Base-by-base conservation (phyloP, 2,113 vertebrate species). In the Megalops atlanticus region DNA sequence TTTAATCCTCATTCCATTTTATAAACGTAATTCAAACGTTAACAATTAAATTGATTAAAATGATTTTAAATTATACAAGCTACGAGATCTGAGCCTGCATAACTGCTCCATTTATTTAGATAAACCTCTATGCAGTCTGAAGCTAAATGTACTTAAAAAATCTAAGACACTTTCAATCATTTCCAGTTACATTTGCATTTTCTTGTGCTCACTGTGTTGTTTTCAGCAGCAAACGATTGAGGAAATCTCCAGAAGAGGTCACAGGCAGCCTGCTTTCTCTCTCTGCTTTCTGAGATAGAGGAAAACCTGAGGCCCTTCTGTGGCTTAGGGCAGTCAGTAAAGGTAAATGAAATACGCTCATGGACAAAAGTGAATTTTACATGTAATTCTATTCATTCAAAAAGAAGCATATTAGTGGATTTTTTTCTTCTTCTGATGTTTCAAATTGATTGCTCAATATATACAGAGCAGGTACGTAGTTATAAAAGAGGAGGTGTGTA, bases 91-190 rank as follows among this genome's bases (percentile, higher is more conserved):
- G 35, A 21, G 21, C 39, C 58, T 64, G 58, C 8, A 10, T 64
- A 64, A 64, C 58, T 18, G 36, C 68, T 71, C 69, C 41, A 69
- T 79, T 79, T 79, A 72, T 72, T 72, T 68, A 79, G 47, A 79
- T 79, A 40, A 79, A 79, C 40, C 33, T 71, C 64, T 70, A 68
- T 71, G 41, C 33, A 41, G 69, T 58, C 52, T 69, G 64, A 69
- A 69, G 58, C 40, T 78, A 58, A 78, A 78, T 69, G 33, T 70
- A 35, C 33, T 39, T 24, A 80, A 73, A 80, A 80, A 72, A n/a
- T 45, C n/a, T 72, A 70, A n/a, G 69, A 80, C 36, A 68, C 73
- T 39, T 73, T n/a, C 69, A 80, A 73, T 45, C 69, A 80, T 69
- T 43, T 27, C 27, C 39, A 43, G n/a, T 69, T 40, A 70, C 35